These are phyloP conservation scores for Pseudoatta argentina DNA, from an alignment of 1,140 invertebrate species.

Conservation along the genomic window DNA sequence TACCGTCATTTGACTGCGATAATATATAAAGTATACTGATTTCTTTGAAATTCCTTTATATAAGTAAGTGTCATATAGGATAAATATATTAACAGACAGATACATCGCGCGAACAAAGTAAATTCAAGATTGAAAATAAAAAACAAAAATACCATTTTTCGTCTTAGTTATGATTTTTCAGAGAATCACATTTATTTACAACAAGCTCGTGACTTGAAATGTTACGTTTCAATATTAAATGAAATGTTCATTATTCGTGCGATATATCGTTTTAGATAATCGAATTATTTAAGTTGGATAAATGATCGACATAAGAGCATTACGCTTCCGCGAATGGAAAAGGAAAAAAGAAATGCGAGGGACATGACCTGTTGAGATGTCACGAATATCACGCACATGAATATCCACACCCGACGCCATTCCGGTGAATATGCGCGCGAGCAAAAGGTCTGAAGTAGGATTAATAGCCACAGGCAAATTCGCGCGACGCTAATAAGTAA, in stretches of 20 bases:
- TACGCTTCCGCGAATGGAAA: background rate
- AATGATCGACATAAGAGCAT: background rate
- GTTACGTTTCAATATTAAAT: background rate
- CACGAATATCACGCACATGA: constrained; percentile 19
- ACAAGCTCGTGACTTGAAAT: background rate
- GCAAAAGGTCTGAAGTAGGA: constrained; percentile 68
- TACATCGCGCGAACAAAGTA: background rate
- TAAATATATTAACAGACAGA: background rate
- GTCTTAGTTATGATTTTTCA: background rate
- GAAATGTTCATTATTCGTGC: background rate
- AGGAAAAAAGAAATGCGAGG: background rate
- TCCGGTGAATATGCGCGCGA: constrained; percentile 57
- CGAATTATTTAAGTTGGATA: constrained; percentile 6
- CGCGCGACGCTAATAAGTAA: constrained; percentile 68
- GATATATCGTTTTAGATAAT: background rate
- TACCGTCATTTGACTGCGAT: background rate
- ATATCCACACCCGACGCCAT: background rate
- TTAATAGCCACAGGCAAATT: constrained; percentile 74
- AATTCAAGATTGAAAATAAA: background rate
- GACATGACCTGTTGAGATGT: constrained; percentile 36
- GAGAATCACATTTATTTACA: too few species aligned
- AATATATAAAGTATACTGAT: background rate
- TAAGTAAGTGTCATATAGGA: background rate
- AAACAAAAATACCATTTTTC: background rate
- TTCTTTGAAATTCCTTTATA: background rate